These are phyloP conservation scores for Corydoras maculifer DNA, from an alignment of 2,113 vertebrate genomes.

Conservation along the genomic window DNA sequence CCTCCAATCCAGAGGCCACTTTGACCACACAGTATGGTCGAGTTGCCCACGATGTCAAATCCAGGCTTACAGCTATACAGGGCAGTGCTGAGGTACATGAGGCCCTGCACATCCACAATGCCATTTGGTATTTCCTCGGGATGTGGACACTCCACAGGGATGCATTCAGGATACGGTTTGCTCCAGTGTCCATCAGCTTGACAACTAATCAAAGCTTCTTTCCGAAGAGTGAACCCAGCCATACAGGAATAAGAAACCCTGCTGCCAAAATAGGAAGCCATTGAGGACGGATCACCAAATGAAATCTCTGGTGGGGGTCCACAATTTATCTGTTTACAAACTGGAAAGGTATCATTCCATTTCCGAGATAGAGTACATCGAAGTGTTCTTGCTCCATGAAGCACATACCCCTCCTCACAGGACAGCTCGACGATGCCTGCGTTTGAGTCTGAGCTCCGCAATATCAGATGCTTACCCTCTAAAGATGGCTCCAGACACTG, in stretches of 20 bases:
- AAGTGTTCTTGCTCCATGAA: conserved; percentile 75
- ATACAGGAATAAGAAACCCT: conserved; percentile 79
- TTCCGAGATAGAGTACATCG: conserved; percentile 78
- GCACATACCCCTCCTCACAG: conserved; percentile 81
- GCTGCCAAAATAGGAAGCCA: conserved; percentile 70
- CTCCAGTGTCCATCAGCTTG: conserved; percentile 80
- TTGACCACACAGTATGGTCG: conserved; percentile 86
- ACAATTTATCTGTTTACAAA: conserved; percentile 82
- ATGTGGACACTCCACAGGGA: conserved; percentile 89
- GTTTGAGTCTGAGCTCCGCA: conserved; percentile 73
- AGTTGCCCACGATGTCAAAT: conserved; percentile 79
- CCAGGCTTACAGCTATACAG: conserved; percentile 88
- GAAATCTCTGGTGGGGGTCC: conserved; percentile 75
- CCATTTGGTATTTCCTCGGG: conserved; percentile 84
- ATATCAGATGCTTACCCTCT: conserved; percentile 81
- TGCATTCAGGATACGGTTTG: conserved; percentile 79
- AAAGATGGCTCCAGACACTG: conserved; percentile 86
- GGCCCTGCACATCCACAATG: conserved; percentile 92
- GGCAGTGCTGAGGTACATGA: conserved; percentile 91
- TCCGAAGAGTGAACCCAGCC: conserved; percentile 80
- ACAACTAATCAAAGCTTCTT: conserved; percentile 67
- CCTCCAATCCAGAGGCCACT: conserved; percentile 88
- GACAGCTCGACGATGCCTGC: conserved; percentile 77
- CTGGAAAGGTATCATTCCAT: conserved; percentile 91
- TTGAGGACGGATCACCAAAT: conserved; percentile 70